Base-by-base conservation (phyloP, 2,113 vertebrate genomes). In the Neopipo cinnamomea region DNA sequence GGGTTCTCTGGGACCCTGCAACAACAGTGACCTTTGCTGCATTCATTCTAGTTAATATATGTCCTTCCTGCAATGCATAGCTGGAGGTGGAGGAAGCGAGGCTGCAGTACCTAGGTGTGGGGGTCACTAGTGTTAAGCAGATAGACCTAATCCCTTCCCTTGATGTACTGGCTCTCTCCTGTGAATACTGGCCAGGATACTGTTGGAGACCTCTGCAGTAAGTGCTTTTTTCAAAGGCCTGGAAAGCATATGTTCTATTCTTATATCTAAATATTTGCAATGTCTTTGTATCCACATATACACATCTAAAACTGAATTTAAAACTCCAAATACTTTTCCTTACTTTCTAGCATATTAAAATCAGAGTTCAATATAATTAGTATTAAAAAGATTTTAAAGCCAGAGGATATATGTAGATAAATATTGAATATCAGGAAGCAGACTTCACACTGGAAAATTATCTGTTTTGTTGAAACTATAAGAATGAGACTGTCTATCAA, bases 41-140 rank as follows among this genome's bases (percentile, higher is more conserved):
- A 70, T 17, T 52, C 16, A 9, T 42, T 83, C 15, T 41, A 50
- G 30, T n/a, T 70, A 61, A 49, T 19, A 8, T 0, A 8, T 6
- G 8, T 37, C n/a, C 63, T 59, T 71, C 47, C 24, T 33, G 30
- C 6, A 77, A 13, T 44, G 16, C 4, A 3, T 4, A 33, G 22
- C 25, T 56, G 37, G 4, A 55, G 7, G 6, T 15, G 23, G 7
- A 17, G 24, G 9, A 15, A 15, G 11, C 0, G 5, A 42, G n/a
- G 10, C 14, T 2, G 2, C 24, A n/a, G 39, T 42, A 58, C 31
- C 10, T 22, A 9, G 11, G 5, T 63, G 15, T 52, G 30, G 25
- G 25, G 16, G 23, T 49, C 30, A 15, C n/a, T 70, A 65, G 25
- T 7, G 1, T 16, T 58, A 53, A 50, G 27, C 27, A 61, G n/a